Percentiles rank a stretch among this genome's conserved stretches.
phyloP scores from a whole-genome alignment of 2,113 vertebrate genomes.

The Cygnus atratus region DNA sequence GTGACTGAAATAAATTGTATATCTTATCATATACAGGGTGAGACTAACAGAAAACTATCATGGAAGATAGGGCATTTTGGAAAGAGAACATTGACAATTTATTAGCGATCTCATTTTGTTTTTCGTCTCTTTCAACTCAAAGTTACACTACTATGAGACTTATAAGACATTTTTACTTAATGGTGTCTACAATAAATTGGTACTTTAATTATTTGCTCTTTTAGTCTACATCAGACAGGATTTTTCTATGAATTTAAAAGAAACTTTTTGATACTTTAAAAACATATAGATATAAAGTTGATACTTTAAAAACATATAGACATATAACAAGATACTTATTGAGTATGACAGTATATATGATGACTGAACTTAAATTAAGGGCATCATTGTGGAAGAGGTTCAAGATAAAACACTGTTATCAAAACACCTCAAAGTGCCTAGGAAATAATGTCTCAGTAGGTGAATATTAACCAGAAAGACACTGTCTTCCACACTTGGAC shows the following conservation, averaged over 20 bases:
- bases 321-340: not conserved
- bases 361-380: not conserved
- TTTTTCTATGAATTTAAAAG: constrained; percentile 27
- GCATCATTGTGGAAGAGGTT: not conserved
- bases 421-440: not conserved
- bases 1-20: not conserved
- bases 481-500: not conserved
- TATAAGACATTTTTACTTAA: not conserved
- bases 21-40: not conserved
- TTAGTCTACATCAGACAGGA: not conserved
- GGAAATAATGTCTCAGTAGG: not conserved
- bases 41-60: not conserved
- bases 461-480: not conserved
- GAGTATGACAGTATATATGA: not conserved
- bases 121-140: not conserved
- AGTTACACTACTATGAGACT: not conserved
- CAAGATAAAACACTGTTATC: not conserved
- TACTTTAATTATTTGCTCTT: not conserved
- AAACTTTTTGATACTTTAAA: not conserved
- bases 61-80: not conserved
- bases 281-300: no score
- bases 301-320: not conserved
- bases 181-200: not conserved
- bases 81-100: not conserved
- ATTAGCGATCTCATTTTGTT: not conserved